Base-by-base conservation (phyloP, 2,113 vertebrate species). In the Aspiorhynchus laticeps region DNA sequence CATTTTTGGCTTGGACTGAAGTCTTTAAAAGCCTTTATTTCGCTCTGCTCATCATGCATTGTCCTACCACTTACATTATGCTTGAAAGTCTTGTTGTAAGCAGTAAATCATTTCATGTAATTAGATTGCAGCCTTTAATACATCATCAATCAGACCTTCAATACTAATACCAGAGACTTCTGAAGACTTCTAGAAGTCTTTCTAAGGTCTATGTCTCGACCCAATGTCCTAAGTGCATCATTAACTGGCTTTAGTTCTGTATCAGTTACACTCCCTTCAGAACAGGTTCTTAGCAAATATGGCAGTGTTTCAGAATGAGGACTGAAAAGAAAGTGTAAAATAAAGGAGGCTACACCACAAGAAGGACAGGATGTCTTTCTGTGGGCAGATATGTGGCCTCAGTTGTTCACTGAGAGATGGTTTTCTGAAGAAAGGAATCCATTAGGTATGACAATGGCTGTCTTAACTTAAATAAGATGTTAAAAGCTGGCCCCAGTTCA, bases 391-490 rank as follows among this genome's bases (percentile, higher is more conserved):
- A 69, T 36, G 15, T 69, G 31, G 69, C 3, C 69, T 73, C 69
- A 73, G 21, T 36, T 73, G 36, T 73, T 38, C 69, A 24, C 36
- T 2, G 9, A 73, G 69, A 73, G 36, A 73, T 73, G 21, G 19
- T 73, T 73, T 73, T 41, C 69, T 73, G 19, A 73, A 5, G 69
- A 73, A 73, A 24, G 69, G 69, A 73, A 41, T 41, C 28, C 69
- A 73, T 73, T 73, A 73, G 36, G 17, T 12, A 41, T 12, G 36
- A 41, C 36, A 73, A 41, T 73, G 36, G 69, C 33, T 36, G 2
- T 73, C 69, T 41, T 73, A 73, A 73, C 9, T 38, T 11, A 41
- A 73, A 21, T 41, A 19, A 73, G 4, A 73, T 41, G 69, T 73
- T 73, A 73, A 73, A 73, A 73, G 21, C 36, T n/a, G 36, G 9